Evolutionary conservation across 2,113 vertebrate species (phyloP).

Genomic region (Paedocypris sp.): DNA sequence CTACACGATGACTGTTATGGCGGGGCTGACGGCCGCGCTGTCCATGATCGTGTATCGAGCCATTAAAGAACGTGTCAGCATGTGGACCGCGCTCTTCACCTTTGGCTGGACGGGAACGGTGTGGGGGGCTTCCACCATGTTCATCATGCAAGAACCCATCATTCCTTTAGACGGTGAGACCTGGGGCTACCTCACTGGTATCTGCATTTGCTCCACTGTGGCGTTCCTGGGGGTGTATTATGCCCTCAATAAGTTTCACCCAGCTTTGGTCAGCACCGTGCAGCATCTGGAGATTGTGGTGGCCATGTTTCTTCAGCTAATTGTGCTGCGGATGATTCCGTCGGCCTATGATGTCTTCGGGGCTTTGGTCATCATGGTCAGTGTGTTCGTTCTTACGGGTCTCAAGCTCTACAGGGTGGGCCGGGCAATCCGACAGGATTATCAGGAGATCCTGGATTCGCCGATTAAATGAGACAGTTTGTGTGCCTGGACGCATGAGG

Average conservation of each 20-base stretch:
- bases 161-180: conserved; percentile 89
- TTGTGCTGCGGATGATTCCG: conserved; percentile 82
- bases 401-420: conserved; percentile 86
- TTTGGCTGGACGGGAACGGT: conserved; percentile 93
- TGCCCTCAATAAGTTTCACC: conserved; percentile 89
- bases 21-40: conserved; percentile 87
- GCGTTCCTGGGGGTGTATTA: conserved; percentile 97
- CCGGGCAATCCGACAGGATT: conserved; percentile 74
- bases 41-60: conserved; percentile 96
- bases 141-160: conserved; percentile 92
- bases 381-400: conserved; percentile 82
- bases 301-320: conserved; percentile 90
- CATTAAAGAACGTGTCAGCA: conserved; percentile 89
- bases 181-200: conserved; percentile 89
- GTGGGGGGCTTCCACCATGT: conserved; percentile 96
- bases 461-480: conserved; percentile 77
- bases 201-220: conserved; percentile 90
- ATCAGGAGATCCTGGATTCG: conserved; percentile 90
- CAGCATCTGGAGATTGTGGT: conserved; percentile 94
- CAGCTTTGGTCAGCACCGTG: conserved; percentile 91
- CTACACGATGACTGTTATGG: conserved; percentile 94
- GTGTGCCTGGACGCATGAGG: conserved; percentile 5
- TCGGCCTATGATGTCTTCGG: conserved; percentile 81
- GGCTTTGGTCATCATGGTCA: conserved; percentile 81
- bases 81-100: conserved; percentile 97